Conservation (phyloP, 2,113 vertebrate species). For the Turdus rufiventris region DNA sequence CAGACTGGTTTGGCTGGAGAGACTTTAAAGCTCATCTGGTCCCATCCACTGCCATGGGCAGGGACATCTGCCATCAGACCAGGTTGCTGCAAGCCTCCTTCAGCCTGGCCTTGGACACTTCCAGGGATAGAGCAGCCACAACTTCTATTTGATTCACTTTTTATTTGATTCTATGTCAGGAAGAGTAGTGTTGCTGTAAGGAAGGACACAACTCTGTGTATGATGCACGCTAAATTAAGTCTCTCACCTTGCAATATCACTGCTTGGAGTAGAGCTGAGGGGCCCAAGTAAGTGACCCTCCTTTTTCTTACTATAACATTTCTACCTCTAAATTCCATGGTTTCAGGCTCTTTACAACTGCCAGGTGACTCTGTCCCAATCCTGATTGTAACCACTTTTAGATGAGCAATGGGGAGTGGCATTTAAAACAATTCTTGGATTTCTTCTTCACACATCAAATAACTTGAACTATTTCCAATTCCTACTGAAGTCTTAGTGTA, state of each 20-base stretch:
- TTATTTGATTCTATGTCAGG: not conserved
- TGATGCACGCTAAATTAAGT: not conserved
- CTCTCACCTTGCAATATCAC: not conserved
- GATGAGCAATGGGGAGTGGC: not conserved
- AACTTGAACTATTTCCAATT: not conserved
- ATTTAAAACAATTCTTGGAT: not conserved
- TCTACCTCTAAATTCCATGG: not conserved
- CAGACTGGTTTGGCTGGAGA: not conserved
- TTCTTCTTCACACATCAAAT: not conserved
- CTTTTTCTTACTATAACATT: not conserved
- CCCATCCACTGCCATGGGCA: too few relatives aligned
- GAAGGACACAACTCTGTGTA: not conserved
- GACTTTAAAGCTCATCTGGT: not conserved
- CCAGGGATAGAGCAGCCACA: not conserved
- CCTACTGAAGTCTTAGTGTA: not conserved
- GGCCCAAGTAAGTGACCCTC: accelerated
- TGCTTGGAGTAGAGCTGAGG: not conserved
- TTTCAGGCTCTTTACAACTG: not conserved
- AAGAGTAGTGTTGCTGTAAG: not conserved
- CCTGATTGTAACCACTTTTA: not conserved
- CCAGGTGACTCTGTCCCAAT: not conserved
- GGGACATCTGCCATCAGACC: not conserved
- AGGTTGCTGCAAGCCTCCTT: not conserved
- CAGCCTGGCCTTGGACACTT: not conserved
- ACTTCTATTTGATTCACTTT: not conserved